These are phyloP conservation scores for Heliothis subflexa DNA, from an alignment of 1,140 invertebrate genomes.

Conservation along the genomic window DNA sequence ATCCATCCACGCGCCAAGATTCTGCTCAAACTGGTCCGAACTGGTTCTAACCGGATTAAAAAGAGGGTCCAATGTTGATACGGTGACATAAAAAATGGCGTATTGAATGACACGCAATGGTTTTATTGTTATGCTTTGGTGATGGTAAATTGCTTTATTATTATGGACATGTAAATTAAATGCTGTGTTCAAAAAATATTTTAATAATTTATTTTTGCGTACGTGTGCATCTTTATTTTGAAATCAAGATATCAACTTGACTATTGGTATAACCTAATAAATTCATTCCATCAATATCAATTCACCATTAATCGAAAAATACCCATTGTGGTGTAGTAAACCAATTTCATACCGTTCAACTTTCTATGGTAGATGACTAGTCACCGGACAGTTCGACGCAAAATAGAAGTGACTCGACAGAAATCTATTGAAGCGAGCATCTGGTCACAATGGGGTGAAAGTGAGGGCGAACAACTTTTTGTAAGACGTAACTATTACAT, in stretches of 20 bases:
- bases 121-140: constrained; percentile 15
- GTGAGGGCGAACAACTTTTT: background rate
- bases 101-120: constrained; percentile 20
- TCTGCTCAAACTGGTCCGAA: constrained; percentile 38
- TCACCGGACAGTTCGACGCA: constrained; percentile 25
- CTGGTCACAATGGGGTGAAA: constrained; percentile 24
- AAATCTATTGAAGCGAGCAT: constrained; percentile 28
- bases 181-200: background rate
- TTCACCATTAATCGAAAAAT: constrained; percentile 7
- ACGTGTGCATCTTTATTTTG: background rate
- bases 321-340: constrained; percentile 16
- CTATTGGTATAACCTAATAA: background rate
- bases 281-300: constrained; percentile 17
- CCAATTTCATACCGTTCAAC: constrained; percentile 36
- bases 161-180: constrained; percentile 16
- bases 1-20: constrained; percentile 40
- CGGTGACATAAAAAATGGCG: constrained; percentile 19
- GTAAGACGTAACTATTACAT: constrained; percentile 17
- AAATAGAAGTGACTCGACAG: constrained; percentile 34
- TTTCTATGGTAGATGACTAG: constrained; percentile 8
- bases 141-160: constrained; percentile 36
- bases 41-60: constrained; percentile 48
- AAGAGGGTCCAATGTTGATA: constrained; percentile 32
- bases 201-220: background rate
- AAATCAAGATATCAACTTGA: background rate